A percentile compares a stretch with the other conserved stretches of the same genome.
Conservation (phyloP, 2,797 vertebrate species). For the Scolopax bukidnonensis region DNA sequence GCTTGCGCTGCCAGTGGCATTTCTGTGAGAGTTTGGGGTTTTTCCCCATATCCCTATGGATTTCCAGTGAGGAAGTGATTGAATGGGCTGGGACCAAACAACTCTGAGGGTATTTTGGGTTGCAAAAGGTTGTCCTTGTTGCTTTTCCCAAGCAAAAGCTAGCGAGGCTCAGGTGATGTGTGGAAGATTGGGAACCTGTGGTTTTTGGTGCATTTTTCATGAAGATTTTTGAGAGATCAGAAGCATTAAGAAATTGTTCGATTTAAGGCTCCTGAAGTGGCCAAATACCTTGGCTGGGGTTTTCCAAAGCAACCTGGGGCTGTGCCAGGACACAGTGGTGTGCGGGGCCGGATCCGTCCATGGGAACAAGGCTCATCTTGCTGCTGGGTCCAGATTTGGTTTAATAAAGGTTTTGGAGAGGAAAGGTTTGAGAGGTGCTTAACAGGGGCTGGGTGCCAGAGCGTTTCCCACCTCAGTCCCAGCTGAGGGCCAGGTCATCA, state of each 20-base stretch:
- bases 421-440: neutral
- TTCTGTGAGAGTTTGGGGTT: neutral
- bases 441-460: neutral
- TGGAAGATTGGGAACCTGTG: neutral
- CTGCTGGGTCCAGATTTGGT: neutral
- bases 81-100: neutral
- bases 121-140: neutral
- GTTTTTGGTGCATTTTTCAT: neutral
- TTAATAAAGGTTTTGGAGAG: neutral
- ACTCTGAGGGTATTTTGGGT: neutral
- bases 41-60: neutral
- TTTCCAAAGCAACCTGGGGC: neutral
- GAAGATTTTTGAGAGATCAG: neutral
- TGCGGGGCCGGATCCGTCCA: neutral
- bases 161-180: accelerated
- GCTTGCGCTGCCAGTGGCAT: accelerated
- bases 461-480: neutral
- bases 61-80: neutral
- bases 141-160: neutral
- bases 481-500: neutral
- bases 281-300: neutral
- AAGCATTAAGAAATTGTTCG: neutral
- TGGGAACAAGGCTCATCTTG: neutral
- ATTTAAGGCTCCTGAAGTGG: neutral
- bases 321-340: neutral